These are phyloP conservation scores for Turnix velox DNA, from an alignment of 2,113 vertebrate genomes.

Conservation along the genomic window DNA sequence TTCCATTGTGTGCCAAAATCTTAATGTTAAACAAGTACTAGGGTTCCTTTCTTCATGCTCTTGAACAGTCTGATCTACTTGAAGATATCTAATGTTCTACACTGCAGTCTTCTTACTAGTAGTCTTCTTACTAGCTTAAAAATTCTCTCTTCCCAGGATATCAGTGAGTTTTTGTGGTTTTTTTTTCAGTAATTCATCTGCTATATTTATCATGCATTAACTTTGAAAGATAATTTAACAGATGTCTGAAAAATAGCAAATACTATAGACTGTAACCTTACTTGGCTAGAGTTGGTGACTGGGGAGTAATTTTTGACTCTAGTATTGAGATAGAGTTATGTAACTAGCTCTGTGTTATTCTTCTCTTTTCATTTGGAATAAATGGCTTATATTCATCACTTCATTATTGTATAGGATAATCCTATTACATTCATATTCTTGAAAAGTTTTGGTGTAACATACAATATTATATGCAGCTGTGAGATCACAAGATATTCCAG, in stretches of 20 bases:
- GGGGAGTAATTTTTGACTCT: neutral
- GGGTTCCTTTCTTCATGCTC: neutral
- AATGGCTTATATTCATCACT: neutral
- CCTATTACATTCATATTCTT: neutral
- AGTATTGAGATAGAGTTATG: neutral
- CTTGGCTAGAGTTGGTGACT: neutral
- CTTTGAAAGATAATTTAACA: neutral
- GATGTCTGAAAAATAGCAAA: neutral
- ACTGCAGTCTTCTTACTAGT: too few species aligned
- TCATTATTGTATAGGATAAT: neutral
- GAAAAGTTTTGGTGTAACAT: neutral
- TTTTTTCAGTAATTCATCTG: neutral
- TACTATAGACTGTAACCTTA: neutral
- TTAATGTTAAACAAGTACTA: neutral
- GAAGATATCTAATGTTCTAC: neutral
- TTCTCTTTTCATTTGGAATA: neutral
- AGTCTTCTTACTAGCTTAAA: neutral
- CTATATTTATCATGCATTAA: neutral
- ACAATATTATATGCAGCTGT: neutral
- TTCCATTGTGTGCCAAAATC: neutral
- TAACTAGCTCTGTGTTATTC: neutral
- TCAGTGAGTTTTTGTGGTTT: rapidly evolving
- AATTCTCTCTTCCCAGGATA: neutral
- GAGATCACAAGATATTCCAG: neutral
- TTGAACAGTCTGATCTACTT: neutral